phyloP scores from a whole-genome alignment of 23 tunicate species.

The Aplidium turbinatum region DNA sequence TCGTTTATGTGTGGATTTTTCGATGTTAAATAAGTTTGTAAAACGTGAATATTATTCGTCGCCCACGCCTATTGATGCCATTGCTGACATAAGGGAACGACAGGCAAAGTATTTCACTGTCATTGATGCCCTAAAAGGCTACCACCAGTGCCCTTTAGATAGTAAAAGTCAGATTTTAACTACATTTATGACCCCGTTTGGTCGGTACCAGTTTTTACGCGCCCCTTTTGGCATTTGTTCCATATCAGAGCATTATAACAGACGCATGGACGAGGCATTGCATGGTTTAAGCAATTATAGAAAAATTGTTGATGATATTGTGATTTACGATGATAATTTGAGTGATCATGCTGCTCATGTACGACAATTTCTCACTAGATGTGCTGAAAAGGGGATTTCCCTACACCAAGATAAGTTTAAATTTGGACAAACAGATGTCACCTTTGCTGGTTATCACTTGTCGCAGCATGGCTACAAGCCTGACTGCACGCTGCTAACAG shows the following conservation, averaged over 20 bases:
- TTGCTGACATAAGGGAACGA: no score
- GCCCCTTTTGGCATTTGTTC: conserved; percentile 10
- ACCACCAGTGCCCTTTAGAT: conserved; percentile 20
- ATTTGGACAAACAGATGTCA: background rate
- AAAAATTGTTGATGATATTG: conserved; percentile 16
- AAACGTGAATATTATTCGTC: no score
- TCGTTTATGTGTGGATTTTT: no score
- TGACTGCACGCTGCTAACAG: background rate
- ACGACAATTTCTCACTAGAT: background rate
- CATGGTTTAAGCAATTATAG: conserved; percentile 3
- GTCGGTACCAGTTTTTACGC: background rate
- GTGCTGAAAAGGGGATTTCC: conserved; percentile 1
- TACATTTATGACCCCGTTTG: conserved; percentile 10
- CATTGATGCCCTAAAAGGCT: no score
- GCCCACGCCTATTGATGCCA: no score
- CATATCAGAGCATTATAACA: conserved; percentile 15
- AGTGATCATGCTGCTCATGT: background rate
- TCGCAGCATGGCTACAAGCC: conserved; percentile 14
- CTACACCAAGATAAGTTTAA: conserved; percentile 14
- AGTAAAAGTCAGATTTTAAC: conserved; percentile 4
- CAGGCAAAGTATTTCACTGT: no score
- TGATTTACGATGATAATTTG: background rate
- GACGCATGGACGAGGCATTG: conserved; percentile 6
- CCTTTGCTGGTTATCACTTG: conserved; percentile 15
- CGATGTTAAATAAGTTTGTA: no score